Percentiles rank a stretch among this genome's conserved stretches.
These are phyloP conservation scores for Lepidocyrtoides sp. DNA, from an alignment of 2,888 invertebrate species.

Conservation along the genomic window DNA sequence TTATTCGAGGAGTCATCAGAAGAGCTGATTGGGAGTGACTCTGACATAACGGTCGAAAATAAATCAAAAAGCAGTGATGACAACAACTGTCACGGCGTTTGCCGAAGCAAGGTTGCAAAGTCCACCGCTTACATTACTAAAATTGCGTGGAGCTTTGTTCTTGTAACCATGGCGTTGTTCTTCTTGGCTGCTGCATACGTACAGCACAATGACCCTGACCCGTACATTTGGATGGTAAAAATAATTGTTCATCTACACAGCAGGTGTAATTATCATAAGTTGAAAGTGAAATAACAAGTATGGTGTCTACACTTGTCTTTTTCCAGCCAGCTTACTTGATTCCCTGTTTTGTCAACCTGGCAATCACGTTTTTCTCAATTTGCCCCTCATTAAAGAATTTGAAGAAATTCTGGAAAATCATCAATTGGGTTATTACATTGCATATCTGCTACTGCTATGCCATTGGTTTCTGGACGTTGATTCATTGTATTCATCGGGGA, in stretches of 20 bases:
- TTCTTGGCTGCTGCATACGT: conserved; percentile 80
- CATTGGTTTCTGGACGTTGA: conserved; percentile 79
- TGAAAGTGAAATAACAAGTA: too few relatives aligned
- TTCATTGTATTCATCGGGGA: conserved; percentile 30
- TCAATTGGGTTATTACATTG: conserved; percentile 51
- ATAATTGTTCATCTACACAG: too few relatives aligned
- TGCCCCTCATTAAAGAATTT: not conserved
- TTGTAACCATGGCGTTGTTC: conserved; percentile 78
- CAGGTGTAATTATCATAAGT: too few relatives aligned
- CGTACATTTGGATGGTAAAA: conserved; percentile 82
- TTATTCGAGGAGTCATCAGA: not conserved
- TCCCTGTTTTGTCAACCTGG: conserved; percentile 71
- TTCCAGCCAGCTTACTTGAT: conserved; percentile 79
- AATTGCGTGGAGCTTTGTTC: conserved; percentile 68
- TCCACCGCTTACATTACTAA: not conserved
- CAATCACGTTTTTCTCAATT: conserved; percentile 44
- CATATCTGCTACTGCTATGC: conserved; percentile 75
- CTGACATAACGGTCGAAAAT: not conserved
- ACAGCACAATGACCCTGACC: conserved; percentile 83
- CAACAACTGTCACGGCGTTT: not conserved
- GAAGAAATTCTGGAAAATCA: conserved; percentile 21
- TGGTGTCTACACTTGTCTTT: not conserved
- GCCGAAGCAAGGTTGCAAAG: not conserved
- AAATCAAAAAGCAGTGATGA: not conserved
- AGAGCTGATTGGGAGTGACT: not conserved